Base-by-base conservation (phyloP, 2,113 vertebrate species). In the Chlorodrepanis virens region DNA sequence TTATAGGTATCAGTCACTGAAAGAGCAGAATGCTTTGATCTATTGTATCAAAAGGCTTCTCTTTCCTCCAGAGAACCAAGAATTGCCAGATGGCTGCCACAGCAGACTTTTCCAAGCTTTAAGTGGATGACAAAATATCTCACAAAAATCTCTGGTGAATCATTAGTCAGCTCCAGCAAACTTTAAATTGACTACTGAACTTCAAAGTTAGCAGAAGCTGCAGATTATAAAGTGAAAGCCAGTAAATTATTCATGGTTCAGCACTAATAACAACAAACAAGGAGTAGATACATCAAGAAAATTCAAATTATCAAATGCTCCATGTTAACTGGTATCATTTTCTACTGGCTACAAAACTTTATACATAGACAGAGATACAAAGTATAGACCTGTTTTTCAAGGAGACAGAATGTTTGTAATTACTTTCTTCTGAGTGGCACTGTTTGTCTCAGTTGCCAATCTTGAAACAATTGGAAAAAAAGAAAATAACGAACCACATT, bases 21-120 rank as follows among this genome's bases (percentile, higher is more conserved):
- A 94, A 96, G 70, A 92, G 89, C 59, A 93, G 75, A 90, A 68
- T 92, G 49, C 80, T 92, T 93, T 95, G 93, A 97, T 97, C 85
- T 94, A 31, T 76, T 79, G 87, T 96, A 93, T 96, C 93, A 96
- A 96, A 97, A 96, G 92, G 68, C 54, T 80, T 93, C 88, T 89
- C 80, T 85, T 95, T 84, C 63, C 94, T 93, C 94, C 47, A 89
- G 95, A 95, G 94, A 94, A 76, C 54, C 80, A 91, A 93, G 86
- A 96, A 94, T 63, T 91, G 96, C 93, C 75, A 97, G 81, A 95
- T 60, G 68, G 79, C 92, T 90, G 77, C 87, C 96, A 83, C 12
- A 94, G 67, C 70, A 95, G 90, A 87, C 64, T 80, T 87, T 68
- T 93, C 68, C 77, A 86, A 56, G 82, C 54, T 96, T 96, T 87